phyloP scores from a whole-genome alignment of 2,113 vertebrate genomes.

The Micronisus gabar region DNA sequence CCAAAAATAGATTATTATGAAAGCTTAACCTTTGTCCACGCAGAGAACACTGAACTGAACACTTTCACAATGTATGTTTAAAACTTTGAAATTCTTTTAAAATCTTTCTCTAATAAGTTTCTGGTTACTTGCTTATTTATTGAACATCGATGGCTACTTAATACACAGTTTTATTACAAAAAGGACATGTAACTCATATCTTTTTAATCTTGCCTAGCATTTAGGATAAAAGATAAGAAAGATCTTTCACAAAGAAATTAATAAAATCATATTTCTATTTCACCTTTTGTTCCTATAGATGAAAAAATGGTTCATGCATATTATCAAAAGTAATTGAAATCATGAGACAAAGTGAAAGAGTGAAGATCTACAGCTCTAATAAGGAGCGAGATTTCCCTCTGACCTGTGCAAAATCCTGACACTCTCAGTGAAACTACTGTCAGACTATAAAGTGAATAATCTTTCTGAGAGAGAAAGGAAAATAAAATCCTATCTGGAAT shows the following conservation, averaged over 20 bases:
- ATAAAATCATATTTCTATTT: constrained; percentile 57
- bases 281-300: constrained; percentile 14
- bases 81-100: not conserved
- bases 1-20: not conserved
- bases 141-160: not conserved
- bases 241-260: constrained; percentile 31
- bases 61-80: not conserved
- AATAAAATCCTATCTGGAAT: constrained; percentile 2
- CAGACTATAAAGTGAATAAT: not conserved
- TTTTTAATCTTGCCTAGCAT: constrained; percentile 20
- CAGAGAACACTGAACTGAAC: not conserved
- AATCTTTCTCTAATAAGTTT: not conserved
- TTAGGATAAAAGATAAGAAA: constrained; percentile 33
- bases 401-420: not conserved
- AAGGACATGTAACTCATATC: not conserved
- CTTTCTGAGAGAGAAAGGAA: not conserved
- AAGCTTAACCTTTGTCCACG: not conserved
- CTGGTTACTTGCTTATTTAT: constrained; percentile 13
- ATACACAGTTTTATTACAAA: not conserved
- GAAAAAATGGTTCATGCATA: not conserved
- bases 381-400: not conserved
- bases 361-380: not conserved
- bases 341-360: not conserved
- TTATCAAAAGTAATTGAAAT: constrained; percentile 51
- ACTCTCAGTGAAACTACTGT: not conserved